phyloP scores from a whole-genome alignment of 2,888 invertebrate genomes.

The Limnephilus auricula region DNA sequence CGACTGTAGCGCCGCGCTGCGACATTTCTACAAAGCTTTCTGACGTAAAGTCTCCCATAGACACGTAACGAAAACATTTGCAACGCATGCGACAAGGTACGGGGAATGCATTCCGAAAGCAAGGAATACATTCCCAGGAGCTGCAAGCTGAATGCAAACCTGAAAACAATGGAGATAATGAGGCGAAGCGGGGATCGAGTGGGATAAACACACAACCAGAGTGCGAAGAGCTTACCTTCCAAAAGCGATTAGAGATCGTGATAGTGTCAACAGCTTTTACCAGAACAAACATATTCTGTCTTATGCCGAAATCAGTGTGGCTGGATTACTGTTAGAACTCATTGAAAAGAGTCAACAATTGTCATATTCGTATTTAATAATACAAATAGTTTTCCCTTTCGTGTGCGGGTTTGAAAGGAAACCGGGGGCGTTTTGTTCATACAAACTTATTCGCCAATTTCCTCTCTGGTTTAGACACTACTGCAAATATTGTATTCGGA shows the following conservation, averaged over 20 bases:
- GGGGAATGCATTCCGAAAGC: constrained; percentile 46
- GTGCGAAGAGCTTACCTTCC: neutral
- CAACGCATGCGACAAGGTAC: constrained; percentile 45
- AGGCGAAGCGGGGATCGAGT: neutral
- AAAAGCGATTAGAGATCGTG: constrained; percentile 14
- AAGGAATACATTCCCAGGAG: constrained; percentile 17
- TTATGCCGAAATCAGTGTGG: neutral
- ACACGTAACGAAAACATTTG: constrained; percentile 57
- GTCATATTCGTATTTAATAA: neutral
- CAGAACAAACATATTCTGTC: neutral
- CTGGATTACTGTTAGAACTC: neutral
- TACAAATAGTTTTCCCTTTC: too few relatives aligned
- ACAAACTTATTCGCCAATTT: too few relatives aligned
- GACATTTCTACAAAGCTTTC: constrained; percentile 27
- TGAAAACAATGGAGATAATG: constrained; percentile 3
- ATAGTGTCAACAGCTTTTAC: neutral
- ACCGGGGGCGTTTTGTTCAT: too few relatives aligned
- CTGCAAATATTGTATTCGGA: too few relatives aligned
- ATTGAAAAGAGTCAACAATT: neutral
- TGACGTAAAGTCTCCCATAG: constrained; percentile 31
- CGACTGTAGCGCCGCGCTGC: constrained; percentile 25
- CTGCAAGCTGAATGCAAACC: neutral
- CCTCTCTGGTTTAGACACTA: too few relatives aligned
- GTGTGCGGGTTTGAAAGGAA: too few relatives aligned
- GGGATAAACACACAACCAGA: constrained; percentile 16